Evolutionary conservation across 2,888 invertebrate species (phyloP), one percentile per base, ranked within the genome.

Genomic region (Cryptocephalus primarius): DNA sequence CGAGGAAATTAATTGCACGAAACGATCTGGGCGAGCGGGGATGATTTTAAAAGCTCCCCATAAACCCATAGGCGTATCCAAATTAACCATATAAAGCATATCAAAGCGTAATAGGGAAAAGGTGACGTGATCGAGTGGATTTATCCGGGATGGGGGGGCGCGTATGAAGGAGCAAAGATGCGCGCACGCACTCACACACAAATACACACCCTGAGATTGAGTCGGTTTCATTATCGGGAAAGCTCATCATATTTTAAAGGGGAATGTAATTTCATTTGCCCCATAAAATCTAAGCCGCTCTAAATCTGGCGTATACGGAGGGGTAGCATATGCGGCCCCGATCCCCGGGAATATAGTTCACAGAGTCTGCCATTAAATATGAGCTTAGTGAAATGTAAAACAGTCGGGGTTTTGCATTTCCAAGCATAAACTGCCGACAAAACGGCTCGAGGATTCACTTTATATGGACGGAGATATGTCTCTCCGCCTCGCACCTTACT

Each of bases 231-330:
- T 72, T 71, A 72, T 69, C 68, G 69, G 68, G 65, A 71, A 67
- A 71, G 68, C 70, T 71, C 69, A 69, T 71, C 70, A 71, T 72
- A 71, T 70, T 70, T 72, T 70, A 71, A 71, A 70, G 68, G 70
- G 68, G 68, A 66, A 67, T 66, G 70, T 71, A 70, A 71, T 71
- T 71, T 71, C 69, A 71, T 71, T 71, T 71, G 70, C 70, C 66
- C 70, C 70, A 70, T 71, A 71, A 71, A 71, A 69, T 70, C 68
- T 68, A 69, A 70, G 69, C 68, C 62, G 67, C 67, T 67, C 68
- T 68, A 69, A 70, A 70, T 70, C 71, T 68, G 65, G 63, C 58
- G 59, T 57, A 22, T 22, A 57, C 59, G 61, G 65, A 65, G 64
- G 63, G 67, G 62, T 62, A 64, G 68, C 66, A 68, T 67, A 67